phyloP scores from a whole-genome alignment of 2,113 vertebrate species.

The Corythaixoides concolor region DNA sequence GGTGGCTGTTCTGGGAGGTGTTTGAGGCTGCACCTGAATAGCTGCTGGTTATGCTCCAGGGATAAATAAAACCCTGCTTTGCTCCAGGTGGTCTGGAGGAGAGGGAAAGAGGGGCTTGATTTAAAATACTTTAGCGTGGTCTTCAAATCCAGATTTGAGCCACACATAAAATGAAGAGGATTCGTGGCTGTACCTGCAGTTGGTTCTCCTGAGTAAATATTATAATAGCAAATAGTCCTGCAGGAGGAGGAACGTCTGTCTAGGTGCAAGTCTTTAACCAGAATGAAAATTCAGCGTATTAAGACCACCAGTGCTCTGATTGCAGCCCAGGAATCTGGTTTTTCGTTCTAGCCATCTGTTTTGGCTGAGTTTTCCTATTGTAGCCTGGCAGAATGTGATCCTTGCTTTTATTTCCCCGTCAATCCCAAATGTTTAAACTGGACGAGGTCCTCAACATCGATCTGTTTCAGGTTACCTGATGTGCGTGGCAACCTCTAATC shows the following conservation, averaged over 20 bases:
- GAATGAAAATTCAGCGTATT: not conserved
- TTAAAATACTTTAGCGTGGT: not conserved
- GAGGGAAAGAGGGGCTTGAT: not conserved
- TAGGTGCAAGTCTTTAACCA: not conserved
- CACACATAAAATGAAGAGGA: not conserved
- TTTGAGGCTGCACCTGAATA: not conserved
- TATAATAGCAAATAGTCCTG: not conserved
- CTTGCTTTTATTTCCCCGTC: not conserved
- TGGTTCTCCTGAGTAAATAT: not conserved
- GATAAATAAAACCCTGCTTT: not conserved
- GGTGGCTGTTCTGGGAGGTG: not conserved
- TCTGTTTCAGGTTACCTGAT: not conserved
- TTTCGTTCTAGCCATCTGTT: not conserved
- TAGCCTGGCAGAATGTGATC: not conserved
- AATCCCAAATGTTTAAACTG: not conserved
- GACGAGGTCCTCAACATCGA: not conserved
- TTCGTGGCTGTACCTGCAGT: not conserved
- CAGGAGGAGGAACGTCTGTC: not conserved
- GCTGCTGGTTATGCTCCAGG: not conserved
- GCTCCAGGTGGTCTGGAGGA: not conserved
- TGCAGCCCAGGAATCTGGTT: not conserved
- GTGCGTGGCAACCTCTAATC: not conserved
- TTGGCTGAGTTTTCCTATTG: not conserved
- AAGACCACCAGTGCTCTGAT: not conserved
- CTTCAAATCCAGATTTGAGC: not conserved